Base-by-base conservation (phyloP, 2,113 vertebrate species). In the Desmodus rotundus region DNA sequence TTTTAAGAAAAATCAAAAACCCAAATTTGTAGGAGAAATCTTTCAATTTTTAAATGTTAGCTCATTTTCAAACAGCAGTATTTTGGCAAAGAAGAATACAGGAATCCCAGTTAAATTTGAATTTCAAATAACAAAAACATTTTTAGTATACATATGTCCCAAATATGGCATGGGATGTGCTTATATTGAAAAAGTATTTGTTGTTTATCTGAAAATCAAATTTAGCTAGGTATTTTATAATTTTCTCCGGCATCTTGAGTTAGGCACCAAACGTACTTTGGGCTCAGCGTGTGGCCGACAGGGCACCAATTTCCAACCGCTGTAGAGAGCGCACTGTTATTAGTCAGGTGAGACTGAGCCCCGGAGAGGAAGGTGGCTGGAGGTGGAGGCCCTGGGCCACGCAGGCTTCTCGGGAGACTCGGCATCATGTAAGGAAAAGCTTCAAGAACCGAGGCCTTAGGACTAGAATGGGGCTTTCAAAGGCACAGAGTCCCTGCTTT, bases 51-150 rank as follows among this genome's bases (percentile, higher is more conserved):
- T 17, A 82, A 61, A 26, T 17, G 20, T 87, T 83, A 50, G 52
- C 28, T 95, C 26, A 47, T 95, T 94, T 90, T 94, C 61, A 43
- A 73, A 82, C 61, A 93, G n/a, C 31, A 70, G 80, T 70, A 45
- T 95, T 83, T 28, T 61, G 63, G 41, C 19, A 63, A 76, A 90
- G 65, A 74, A 93, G 77, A 91, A 90, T 80, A 45, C 7, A 84
- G 24, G 36, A 15, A 33, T 70, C 77, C 31, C 2, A 5, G 26
- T 80, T 96, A 50, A 65, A 77, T 89, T 56, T 61, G 43, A 89
- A 33, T 89, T 92, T 38, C 72, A 89, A 87, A 68, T 72, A 68
- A 77, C 22, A 31, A 50, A 92, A 95, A 20, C 2, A 22, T 43
- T 90, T 41, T 73, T 74, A 76, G 38, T 85, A 26, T 47, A 52